phyloP scores from a whole-genome alignment of 2,113 vertebrate genomes.

The Myxocyprinus asiaticus region DNA sequence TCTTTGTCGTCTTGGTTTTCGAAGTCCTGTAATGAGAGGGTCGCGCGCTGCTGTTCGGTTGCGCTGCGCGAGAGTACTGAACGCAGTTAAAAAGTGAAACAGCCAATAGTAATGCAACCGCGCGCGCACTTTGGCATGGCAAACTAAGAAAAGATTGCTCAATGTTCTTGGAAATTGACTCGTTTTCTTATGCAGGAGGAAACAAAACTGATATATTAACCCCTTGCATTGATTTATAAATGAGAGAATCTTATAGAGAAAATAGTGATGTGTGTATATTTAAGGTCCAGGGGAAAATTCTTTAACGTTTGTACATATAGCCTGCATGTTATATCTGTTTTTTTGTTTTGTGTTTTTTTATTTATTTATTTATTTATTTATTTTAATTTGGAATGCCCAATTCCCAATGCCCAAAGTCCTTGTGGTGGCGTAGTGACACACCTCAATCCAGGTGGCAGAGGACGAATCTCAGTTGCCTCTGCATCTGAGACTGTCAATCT shows the following conservation, averaged over 20 bases:
- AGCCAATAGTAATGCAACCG: slow-evolving; percentile 31
- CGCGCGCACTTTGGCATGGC: slow-evolving; percentile 7
- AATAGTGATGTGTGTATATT: not conserved
- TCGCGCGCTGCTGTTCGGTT: not conserved
- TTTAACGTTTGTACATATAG: too few relatives aligned
- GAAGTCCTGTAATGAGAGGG: not conserved
- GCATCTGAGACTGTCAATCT: too few relatives aligned
- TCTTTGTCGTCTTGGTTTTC: not conserved
- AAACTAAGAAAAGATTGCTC: slow-evolving; percentile 26
- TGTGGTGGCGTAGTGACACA: too few relatives aligned
- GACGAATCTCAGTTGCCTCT: too few relatives aligned
- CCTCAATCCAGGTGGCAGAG: too few relatives aligned
- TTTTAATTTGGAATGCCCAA: too few relatives aligned
- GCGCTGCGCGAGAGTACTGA: not conserved
- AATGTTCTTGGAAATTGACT: not conserved
- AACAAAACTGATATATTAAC: not conserved
- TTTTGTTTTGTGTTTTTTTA: too few relatives aligned
- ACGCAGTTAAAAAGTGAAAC: not conserved
- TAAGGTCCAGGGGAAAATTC: not conserved
- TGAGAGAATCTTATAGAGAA: not conserved
- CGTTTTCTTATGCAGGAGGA: not conserved
- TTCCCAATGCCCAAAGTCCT: too few relatives aligned
- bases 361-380: too few relatives aligned
- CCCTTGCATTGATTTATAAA: not conserved
- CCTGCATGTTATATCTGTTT: too few relatives aligned